phyloP scores from a whole-genome alignment of 2,888 invertebrate species.

The Drosophila robusta region DNA sequence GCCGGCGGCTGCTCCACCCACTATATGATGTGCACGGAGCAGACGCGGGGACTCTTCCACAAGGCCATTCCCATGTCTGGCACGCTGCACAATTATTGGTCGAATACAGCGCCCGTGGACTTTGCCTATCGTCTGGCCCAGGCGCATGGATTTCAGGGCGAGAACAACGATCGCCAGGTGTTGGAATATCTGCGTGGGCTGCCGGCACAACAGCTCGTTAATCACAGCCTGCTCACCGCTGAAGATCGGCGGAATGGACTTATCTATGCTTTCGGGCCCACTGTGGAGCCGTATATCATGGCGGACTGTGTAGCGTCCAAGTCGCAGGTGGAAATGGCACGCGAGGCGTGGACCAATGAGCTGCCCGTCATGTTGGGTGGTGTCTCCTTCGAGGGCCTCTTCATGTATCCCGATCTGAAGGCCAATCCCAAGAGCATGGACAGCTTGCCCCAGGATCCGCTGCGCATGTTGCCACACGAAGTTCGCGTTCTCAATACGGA shows the following conservation, averaged over 20 bases:
- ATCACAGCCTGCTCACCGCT: conserved; percentile 70
- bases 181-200: conserved; percentile 82
- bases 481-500: conserved; percentile 41
- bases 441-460: conserved; percentile 50
- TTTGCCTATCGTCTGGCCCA: conserved; percentile 82
- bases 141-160: conserved; percentile 79
- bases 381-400: conserved; percentile 82
- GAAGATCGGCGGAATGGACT: conserved; percentile 73
- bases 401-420: conserved; percentile 73
- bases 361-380: conserved; percentile 82
- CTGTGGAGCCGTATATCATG: conserved; percentile 79
- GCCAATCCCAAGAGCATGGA: conserved; percentile 57
- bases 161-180: conserved; percentile 81
- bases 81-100: conserved; percentile 75
- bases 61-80: conserved; percentile 84
- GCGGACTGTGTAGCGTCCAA: conserved; percentile 77
- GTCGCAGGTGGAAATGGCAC: conserved; percentile 75
- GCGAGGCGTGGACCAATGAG: conserved; percentile 80
- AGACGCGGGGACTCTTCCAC: conserved; percentile 84
- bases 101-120: conserved; percentile 67
- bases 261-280: conserved; percentile 79
- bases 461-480: conserved; percentile 57
- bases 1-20: conserved; percentile 86
- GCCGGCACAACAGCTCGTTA: conserved; percentile 68
- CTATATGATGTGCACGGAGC: conserved; percentile 85